phyloP scores from a whole-genome alignment of 2,113 vertebrate genomes.

The Hypocryptadius cinnamomeus region DNA sequence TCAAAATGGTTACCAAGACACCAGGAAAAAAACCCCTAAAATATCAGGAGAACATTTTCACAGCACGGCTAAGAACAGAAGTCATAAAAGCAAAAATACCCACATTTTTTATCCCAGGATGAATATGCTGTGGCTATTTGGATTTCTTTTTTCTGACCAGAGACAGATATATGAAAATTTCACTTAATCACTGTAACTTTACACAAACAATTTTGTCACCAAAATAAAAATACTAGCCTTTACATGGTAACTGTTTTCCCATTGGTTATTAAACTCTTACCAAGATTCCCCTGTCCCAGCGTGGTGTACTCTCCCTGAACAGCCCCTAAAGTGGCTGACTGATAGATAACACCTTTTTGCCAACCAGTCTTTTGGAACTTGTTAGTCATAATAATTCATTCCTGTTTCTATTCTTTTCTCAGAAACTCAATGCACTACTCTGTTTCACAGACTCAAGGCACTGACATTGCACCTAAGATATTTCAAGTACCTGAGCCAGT shows the following conservation, averaged over 20 bases:
- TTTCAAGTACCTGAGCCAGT: background rate
- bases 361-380: background rate
- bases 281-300: background rate
- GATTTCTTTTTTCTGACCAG: background rate
- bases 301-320: background rate
- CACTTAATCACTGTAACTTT: background rate
- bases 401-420: background rate
- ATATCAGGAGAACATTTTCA: background rate
- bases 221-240: background rate
- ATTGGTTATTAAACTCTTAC: background rate
- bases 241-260: background rate
- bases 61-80: background rate
- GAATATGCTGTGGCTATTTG: background rate
- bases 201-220: background rate
- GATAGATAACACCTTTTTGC: background rate
- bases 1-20: background rate
- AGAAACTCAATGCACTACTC: background rate
- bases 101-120: background rate
- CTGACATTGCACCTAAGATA: background rate
- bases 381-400: background rate
- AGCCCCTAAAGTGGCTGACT: background rate
- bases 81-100: background rate
- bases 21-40: background rate
- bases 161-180: background rate
- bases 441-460: constrained; percentile 4